These are phyloP conservation scores for Drymodes brunneopygia DNA, from an alignment of 2,113 vertebrate genomes.

Conservation along the genomic window DNA sequence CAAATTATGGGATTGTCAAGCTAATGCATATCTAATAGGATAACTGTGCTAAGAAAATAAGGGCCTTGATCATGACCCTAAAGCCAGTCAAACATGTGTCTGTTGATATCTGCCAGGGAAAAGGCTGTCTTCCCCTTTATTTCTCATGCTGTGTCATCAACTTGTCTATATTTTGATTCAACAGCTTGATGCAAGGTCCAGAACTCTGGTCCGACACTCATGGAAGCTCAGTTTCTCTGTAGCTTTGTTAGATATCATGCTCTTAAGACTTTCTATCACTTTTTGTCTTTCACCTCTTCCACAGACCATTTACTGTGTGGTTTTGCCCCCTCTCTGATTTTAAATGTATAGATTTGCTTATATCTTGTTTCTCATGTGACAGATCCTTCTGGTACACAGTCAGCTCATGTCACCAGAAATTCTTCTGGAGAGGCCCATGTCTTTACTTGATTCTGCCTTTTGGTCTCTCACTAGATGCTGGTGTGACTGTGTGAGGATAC, in stretches of 20 bases:
- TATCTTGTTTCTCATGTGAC: not conserved
- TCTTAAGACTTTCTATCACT: not conserved
- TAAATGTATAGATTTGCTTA: not conserved
- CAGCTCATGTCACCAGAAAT: not conserved
- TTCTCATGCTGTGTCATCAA: not conserved
- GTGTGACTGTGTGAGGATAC: not conserved
- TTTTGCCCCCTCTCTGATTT: not conserved
- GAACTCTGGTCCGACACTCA: not conserved
- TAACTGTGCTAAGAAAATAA: not conserved
- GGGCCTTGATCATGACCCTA: not conserved
- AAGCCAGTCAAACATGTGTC: not conserved
- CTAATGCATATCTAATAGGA: not conserved
- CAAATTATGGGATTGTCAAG: not conserved
- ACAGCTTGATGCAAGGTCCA: not conserved
- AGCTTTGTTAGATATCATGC: not conserved
- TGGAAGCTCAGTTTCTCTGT: not conserved
- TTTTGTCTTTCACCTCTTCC: not conserved
- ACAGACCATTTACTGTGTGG: not conserved
- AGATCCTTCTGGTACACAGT: not conserved
- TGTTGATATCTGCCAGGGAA: not conserved
- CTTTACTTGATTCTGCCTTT: not conserved
- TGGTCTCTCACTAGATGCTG: not conserved
- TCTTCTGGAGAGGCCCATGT: not conserved
- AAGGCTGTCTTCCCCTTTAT: not conserved
- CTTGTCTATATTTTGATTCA: not conserved